Evolutionary conservation across 64 coral and sea anemone genomes (phyloP).

Genomic region (Porites lutea): DNA sequence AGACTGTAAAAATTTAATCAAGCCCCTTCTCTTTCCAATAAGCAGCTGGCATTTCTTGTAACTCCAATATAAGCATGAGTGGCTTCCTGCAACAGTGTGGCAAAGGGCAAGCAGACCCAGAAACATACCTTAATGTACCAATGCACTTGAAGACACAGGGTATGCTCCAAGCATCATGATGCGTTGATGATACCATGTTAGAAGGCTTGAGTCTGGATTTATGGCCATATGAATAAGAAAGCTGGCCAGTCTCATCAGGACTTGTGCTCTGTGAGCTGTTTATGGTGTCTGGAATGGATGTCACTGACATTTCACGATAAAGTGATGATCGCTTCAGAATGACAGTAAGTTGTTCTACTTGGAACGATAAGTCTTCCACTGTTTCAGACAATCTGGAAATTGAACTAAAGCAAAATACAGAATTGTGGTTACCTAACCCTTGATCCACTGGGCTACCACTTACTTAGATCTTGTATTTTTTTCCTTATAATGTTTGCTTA

Average conservation of each 20-base stretch:
- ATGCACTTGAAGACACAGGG: conserved; percentile 97
- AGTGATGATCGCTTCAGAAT: conserved; percentile 83
- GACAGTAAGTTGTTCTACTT: conserved; percentile 81
- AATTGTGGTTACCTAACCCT: background rate
- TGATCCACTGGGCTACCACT: no score
- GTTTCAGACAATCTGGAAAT: conserved; percentile 86
- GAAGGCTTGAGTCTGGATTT: conserved; percentile 50
- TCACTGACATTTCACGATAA: conserved; percentile 87
- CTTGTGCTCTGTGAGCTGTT: conserved; percentile 66
- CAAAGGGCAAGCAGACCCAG: no score
- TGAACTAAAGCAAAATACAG: conserved; percentile 56
- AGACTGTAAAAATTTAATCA: no score
- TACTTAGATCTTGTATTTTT: no score
- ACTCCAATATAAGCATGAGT: background rate
- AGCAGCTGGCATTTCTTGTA: no score
- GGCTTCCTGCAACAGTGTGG: no score
- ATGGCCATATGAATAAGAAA: conserved; percentile 58
- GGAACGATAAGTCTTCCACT: conserved; percentile 88
- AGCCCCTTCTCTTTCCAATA: no score
- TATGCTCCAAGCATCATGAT: conserved; percentile 87
- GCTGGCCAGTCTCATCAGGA: conserved; percentile 59
- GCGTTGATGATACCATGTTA: conserved; percentile 57
- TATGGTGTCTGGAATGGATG: conserved; percentile 86
- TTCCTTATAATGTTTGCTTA: no score
- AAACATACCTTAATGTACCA: conserved; percentile 87